A percentile compares a stretch with the other conserved stretches of the same genome.
Evolutionary conservation across 2,888 invertebrate genomes (phyloP).

Genomic region (Scelioninae gen. 2): DNA sequence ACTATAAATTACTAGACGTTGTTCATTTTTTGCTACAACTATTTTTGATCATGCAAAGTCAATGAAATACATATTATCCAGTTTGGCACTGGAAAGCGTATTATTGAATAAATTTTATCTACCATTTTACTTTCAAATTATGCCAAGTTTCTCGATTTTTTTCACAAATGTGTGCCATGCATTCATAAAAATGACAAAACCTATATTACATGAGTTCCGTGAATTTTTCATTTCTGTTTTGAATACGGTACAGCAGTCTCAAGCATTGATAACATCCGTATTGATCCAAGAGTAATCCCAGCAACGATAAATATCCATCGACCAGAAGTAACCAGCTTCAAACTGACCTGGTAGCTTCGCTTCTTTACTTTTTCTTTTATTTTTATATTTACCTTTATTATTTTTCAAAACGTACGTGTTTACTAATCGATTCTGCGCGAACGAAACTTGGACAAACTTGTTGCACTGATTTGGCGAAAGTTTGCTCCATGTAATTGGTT

Average conservation of each 20-base stretch:
- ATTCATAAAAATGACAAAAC: too few relatives aligned
- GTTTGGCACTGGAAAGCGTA: too few relatives aligned
- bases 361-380: slow-evolving; percentile 30
- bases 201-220: too few relatives aligned
- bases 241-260: slow-evolving; percentile 33
- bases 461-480: slow-evolving; percentile 14
- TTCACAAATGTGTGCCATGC: too few relatives aligned
- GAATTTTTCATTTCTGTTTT: too few relatives aligned
- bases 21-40: too few relatives aligned
- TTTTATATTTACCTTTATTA: slow-evolving; percentile 19
- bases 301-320: slow-evolving; percentile 55
- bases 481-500: background rate
- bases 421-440: slow-evolving; percentile 14
- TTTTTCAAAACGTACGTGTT: slow-evolving; percentile 16
- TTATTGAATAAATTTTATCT: too few relatives aligned
- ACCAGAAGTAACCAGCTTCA: slow-evolving; percentile 55
- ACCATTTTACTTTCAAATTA: too few relatives aligned
- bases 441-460: slow-evolving; percentile 12
- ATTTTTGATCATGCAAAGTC: too few relatives aligned
- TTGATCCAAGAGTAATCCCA: slow-evolving; percentile 53
- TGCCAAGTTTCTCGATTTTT: too few relatives aligned
- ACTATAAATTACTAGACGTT: too few relatives aligned
- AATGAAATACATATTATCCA: too few relatives aligned
- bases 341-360: slow-evolving; percentile 49
- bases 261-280: slow-evolving; percentile 39